Percentiles rank a stretch among this genome's conserved stretches.
phyloP scores from a whole-genome alignment of 2,113 vertebrate species.

The Phodopus roborovskii region DNA sequence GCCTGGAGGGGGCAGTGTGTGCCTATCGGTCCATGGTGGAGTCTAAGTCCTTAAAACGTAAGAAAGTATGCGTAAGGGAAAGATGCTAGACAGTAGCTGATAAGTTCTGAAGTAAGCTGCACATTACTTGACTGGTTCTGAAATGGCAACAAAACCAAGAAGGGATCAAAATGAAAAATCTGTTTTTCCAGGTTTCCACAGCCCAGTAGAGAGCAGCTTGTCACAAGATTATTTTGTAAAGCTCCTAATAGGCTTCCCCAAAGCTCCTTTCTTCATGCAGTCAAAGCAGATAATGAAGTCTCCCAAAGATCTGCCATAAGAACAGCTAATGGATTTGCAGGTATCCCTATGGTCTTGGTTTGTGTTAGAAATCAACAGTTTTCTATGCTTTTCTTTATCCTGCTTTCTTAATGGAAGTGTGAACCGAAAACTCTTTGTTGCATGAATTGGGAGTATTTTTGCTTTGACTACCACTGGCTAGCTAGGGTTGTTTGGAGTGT shows the following conservation, averaged over 20 bases:
- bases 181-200: conserved; percentile 51
- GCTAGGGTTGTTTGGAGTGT: conserved; percentile 4
- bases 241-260: conserved; percentile 57
- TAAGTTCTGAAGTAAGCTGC: not conserved
- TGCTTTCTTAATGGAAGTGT: not conserved
- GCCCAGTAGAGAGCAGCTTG: not conserved
- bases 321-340: conserved; percentile 66
- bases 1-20: conserved; percentile 84
- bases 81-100: not conserved
- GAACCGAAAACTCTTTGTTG: conserved; percentile 26
- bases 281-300: conserved; percentile 70
- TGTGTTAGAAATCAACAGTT: conserved; percentile 23
- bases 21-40: conserved; percentile 57
- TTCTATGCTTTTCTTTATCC: not conserved
- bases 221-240: conserved; percentile 6
- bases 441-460: conserved; percentile 60
- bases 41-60: conserved; percentile 4
- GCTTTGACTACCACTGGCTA: not conserved
- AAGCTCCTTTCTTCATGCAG: conserved; percentile 69
- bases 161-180: conserved; percentile 35
- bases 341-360: not conserved
- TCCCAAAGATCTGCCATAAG: conserved; percentile 37
- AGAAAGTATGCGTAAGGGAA: not conserved
- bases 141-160: conserved; percentile 32
- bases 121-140: not conserved